Base-by-base conservation (phyloP, 2,113 vertebrate species). In the Cardinalis cardinalis region DNA sequence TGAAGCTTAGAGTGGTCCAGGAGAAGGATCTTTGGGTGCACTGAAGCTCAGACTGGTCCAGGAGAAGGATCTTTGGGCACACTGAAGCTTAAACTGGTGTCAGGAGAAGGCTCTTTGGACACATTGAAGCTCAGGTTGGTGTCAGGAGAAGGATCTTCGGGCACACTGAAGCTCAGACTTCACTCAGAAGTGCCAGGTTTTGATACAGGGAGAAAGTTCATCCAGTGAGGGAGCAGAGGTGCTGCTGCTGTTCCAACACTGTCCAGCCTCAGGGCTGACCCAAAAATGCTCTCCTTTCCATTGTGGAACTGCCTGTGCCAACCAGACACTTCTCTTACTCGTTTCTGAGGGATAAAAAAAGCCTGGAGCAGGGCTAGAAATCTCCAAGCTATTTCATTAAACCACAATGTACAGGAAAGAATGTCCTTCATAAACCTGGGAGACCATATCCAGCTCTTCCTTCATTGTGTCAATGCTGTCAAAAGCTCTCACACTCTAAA, bases 401-500 rank as follows among this genome's bases (percentile, higher is more conserved):
- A 95, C 88, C 48, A 38, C 89, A 91, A 48, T 44, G 83, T 93
- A 59, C 61, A 87, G 91, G 91, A 90, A 85, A 94, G 72, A 63
- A 71, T n/a, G n/a, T 92, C 82, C 65, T 85, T 87, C 80, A 31
- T 66, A 92, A 84, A 66, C 58, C 72, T 72, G 48, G 72, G 71
- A 38, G 87, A 81, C 86, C 72, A 28, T 18, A 78, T 66, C 76
- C 52, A 92, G 44, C 88, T 93, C 83, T 65, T 89, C 84, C 94
- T 87, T 84, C 68, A 32, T 89, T 92, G 76, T 93, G 81, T 76
- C 82, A 75, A 24, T 92, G 81, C 83, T 96, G 73, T 86, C 81
- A 72, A 87, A 91, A 58, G 10, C 68, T 58, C 66, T 71, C 31
- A 10, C 20, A 11, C 56, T 49, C 12, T n/a, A 12, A 32, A 41